A percentile compares a stretch with the other conserved stretches of the same genome.
phyloP scores from a whole-genome alignment of 2,113 vertebrate species.

The Phasianus colchicus region DNA sequence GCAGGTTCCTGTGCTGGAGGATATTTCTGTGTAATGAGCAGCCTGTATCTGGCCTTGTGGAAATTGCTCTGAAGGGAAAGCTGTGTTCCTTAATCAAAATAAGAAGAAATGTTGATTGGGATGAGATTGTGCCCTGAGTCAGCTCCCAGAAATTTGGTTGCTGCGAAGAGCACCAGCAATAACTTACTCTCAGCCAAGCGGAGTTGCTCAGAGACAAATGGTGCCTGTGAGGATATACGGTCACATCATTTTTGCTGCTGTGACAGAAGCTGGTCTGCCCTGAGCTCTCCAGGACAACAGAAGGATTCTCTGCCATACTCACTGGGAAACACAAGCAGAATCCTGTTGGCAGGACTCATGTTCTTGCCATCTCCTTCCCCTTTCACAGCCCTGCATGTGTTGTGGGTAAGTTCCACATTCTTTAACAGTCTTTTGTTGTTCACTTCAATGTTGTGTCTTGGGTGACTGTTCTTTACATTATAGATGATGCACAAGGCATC shows the following conservation, averaged over 20 bases:
- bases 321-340: fast-evolving
- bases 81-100: constrained; percentile 14
- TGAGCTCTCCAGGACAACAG: not conserved
- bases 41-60: constrained; percentile 3
- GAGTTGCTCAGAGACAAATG: not conserved
- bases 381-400: not conserved
- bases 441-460: not conserved
- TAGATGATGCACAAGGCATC: not conserved
- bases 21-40: constrained; percentile 48
- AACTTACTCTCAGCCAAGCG: fast-evolving
- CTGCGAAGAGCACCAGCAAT: not conserved
- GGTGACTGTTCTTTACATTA: not conserved
- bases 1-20: constrained; percentile 36
- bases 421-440: not conserved
- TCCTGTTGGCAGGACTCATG: not conserved
- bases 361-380: not conserved
- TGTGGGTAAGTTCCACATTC: not conserved
- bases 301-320: not conserved
- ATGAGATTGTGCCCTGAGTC: not conserved
- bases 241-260: not conserved
- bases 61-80: constrained; percentile 44
- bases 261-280: not conserved
- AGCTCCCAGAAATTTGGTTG: not conserved
- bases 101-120: not conserved
- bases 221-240: not conserved